Evolutionary conservation across 1,140 invertebrate genomes (phyloP).

Genomic region (Ditylenchus dipsaci): DNA sequence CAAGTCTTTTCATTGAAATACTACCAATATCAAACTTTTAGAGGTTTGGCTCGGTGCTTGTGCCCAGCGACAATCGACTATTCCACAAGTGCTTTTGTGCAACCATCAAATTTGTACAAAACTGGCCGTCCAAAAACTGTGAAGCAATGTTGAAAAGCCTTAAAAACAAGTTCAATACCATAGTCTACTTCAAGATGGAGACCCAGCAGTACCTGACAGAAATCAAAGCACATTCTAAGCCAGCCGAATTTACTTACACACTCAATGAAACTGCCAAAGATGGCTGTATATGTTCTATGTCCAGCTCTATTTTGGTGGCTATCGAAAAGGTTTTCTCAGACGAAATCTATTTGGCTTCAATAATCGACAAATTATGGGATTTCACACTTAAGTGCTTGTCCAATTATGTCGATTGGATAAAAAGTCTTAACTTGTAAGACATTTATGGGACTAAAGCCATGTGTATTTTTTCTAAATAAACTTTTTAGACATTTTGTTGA

Average conservation of each 20-base stretch:
- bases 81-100: slow-evolving; percentile 40
- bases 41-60: slow-evolving; percentile 25
- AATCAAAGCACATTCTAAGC: slow-evolving; percentile 13
- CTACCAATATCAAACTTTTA: slow-evolving; percentile 19
- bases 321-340: slow-evolving; percentile 25
- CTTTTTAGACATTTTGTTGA: slow-evolving; percentile 30
- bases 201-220: slow-evolving; percentile 13
- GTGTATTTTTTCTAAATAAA: neutral
- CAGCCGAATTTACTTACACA: slow-evolving; percentile 15
- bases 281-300: slow-evolving; percentile 20
- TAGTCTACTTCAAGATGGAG: slow-evolving; percentile 40
- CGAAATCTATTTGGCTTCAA: slow-evolving; percentile 24
- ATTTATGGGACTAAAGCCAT: slow-evolving; percentile 4
- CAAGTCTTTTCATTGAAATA: slow-evolving; percentile 28
- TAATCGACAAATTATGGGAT: slow-evolving; percentile 38
- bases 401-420: slow-evolving; percentile 29
- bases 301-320: slow-evolving; percentile 23
- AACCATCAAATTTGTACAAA: slow-evolving; percentile 30
- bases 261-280: neutral
- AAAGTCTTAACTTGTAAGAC: slow-evolving; percentile 17
- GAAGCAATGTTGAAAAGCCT: slow-evolving; percentile 16
- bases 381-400: slow-evolving; percentile 32
- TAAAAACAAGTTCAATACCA: slow-evolving; percentile 34
- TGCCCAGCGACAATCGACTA: slow-evolving; percentile 33
- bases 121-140: slow-evolving; percentile 23